Evolutionary conservation across 2,797 vertebrate species (phyloP).

Genomic region (Poecilia gillii): DNA sequence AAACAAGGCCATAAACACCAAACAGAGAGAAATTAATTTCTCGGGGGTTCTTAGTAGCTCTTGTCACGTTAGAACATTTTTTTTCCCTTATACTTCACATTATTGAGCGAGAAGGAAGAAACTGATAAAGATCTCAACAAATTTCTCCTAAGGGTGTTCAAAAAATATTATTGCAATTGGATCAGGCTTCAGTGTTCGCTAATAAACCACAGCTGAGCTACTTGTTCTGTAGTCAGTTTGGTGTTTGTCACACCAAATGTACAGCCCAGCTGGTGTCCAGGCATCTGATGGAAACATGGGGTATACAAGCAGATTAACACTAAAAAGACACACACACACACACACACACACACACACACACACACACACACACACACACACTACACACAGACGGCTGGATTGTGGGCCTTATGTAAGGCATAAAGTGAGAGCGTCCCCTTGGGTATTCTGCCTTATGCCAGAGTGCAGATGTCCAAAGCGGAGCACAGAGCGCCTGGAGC

Average conservation of each 20-base stretch:
- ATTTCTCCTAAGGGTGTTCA: conserved; percentile 7
- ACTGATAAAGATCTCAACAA: not conserved
- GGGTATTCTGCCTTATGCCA: conserved; percentile 58
- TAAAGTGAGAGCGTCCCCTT: conserved; percentile 57
- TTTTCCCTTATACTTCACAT: not conserved
- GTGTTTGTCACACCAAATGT: conserved; percentile 50
- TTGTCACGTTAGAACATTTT: not conserved
- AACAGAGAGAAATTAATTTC: not conserved
- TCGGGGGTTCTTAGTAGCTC: not conserved
- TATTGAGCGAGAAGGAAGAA: not conserved
- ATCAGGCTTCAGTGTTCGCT: conserved; percentile 32
- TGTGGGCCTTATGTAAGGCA: conserved; percentile 65
- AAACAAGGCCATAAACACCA: conserved; percentile 4
- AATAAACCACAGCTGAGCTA: conserved; percentile 29
- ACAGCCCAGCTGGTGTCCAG: conserved; percentile 59
- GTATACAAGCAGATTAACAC: conserved; percentile 59
- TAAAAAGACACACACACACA: conserved; percentile 17
- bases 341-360: too few species aligned
- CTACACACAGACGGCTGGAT: conserved; percentile 28
- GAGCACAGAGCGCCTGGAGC: conserved; percentile 63
- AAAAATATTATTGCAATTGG: conserved; percentile 19
- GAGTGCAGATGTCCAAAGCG: conserved; percentile 78
- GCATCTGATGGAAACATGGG: conserved; percentile 59
- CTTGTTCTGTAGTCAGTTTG: conserved; percentile 41
- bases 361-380: too few species aligned